Percentiles rank a stretch among this genome's conserved stretches.
These are phyloP conservation scores for Nothoprocta pentlandii DNA, from an alignment of 2,113 vertebrate species.

Conservation along the genomic window DNA sequence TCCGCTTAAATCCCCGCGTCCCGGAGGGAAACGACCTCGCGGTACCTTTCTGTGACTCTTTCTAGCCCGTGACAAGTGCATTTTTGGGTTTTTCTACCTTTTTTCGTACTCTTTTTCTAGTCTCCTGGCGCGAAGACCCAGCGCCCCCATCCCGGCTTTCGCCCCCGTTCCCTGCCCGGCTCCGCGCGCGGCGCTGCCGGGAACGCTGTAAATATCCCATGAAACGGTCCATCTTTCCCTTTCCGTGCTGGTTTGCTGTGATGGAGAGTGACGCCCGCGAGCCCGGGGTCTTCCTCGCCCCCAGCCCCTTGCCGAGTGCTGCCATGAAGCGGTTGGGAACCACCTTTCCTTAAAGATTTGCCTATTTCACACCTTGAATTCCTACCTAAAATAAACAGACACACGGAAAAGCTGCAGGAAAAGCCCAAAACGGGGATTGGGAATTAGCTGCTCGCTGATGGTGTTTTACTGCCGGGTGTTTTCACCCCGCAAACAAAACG, in stretches of 20 bases:
- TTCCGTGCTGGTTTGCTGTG: neutral
- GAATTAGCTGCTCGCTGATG: neutral
- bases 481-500: neutral
- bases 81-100: conserved; percentile 54
- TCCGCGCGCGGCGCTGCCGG: neutral
- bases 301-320: neutral
- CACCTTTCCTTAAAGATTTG: conserved; percentile 7
- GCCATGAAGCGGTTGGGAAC: conserved; percentile 35
- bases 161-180: neutral
- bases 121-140: neutral
- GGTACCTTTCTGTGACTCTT: conserved; percentile 25
- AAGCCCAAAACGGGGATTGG: neutral
- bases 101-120: conserved; percentile 72
- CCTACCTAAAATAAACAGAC: neutral
- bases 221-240: neutral
- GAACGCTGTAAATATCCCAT: neutral
- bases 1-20: too few species aligned
- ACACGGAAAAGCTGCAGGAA: neutral
- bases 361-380: conserved; percentile 30
- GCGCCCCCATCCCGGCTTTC: neutral
- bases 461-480: conserved; percentile 42
- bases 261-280: conserved; percentile 44
- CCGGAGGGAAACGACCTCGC: neutral
- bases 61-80: conserved; percentile 22
- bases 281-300: neutral